phyloP scores from a whole-genome alignment of 2,888 invertebrate species.

The Spisula subtruncata region DNA sequence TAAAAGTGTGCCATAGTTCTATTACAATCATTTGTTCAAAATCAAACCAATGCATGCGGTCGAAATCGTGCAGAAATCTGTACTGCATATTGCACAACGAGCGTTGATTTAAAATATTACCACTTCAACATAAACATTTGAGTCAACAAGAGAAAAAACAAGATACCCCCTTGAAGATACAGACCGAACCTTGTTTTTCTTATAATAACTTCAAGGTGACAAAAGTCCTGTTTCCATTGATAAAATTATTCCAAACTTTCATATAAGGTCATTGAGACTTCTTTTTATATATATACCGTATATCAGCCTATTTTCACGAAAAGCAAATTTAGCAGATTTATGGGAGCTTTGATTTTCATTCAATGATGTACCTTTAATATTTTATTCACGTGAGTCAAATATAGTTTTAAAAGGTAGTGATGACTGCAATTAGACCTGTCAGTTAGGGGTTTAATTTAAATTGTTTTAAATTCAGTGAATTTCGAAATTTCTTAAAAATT shows the following conservation, averaged over 20 bases:
- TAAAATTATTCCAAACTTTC: slow-evolving; percentile 22
- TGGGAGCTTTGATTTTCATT: too few species aligned
- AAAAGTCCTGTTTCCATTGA: slow-evolving; percentile 32
- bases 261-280: slow-evolving; percentile 4
- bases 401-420: too few species aligned
- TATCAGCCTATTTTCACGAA: too few species aligned
- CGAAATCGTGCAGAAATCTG: slow-evolving; percentile 24
- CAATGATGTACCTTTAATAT: too few species aligned
- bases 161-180: slow-evolving; percentile 41
- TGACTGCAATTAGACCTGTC: too few species aligned
- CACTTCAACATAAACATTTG: slow-evolving; percentile 17
- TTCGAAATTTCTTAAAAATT: too few species aligned
- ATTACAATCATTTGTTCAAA: slow-evolving; percentile 14
- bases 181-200: background rate
- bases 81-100: background rate
- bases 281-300: background rate
- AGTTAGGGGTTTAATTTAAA: too few species aligned
- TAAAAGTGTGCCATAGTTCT: slow-evolving; percentile 23
- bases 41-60: slow-evolving; percentile 32
- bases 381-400: too few species aligned
- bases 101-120: slow-evolving; percentile 27
- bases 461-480: too few species aligned
- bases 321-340: too few species aligned
- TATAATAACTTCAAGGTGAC: slow-evolving; percentile 25
- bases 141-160: slow-evolving; percentile 26